Percentiles rank a stretch among this genome's conserved stretches.
phyloP scores from a whole-genome alignment of 2,113 vertebrate genomes.

The Callipepla californica region DNA sequence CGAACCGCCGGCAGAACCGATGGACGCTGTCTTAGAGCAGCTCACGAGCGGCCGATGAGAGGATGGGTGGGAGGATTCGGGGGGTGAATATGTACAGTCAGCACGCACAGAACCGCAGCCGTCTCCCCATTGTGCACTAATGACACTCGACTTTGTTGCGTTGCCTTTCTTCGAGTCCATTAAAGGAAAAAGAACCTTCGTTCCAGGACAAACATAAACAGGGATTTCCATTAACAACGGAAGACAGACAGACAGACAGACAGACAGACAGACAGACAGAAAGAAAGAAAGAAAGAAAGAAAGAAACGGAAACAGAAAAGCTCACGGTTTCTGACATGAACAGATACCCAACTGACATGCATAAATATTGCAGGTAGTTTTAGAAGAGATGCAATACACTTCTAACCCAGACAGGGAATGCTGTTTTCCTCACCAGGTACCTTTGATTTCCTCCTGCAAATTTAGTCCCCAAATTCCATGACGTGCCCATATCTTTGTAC shows the following conservation, averaged over 20 bases:
- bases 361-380: background rate
- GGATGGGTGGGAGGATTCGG: background rate
- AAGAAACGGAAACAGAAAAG: background rate
- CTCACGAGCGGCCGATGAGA: background rate
- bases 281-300: too few species aligned
- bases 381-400: constrained; percentile 25
- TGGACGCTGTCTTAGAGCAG: constrained; percentile 4
- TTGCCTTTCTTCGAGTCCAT: background rate
- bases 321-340: background rate
- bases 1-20: constrained; percentile 11
- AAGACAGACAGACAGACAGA: background rate
- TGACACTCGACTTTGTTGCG: background rate
- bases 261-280: too few species aligned
- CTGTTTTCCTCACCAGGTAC: background rate
- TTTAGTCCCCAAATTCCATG: background rate
- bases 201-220: background rate
- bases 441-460: constrained; percentile 6
- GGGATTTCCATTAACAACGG: background rate
- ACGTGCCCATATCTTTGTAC: background rate
- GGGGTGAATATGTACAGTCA: constrained; percentile 65
- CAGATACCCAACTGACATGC: constrained; percentile 11
- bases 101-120: constrained; percentile 47
- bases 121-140: constrained; percentile 55
- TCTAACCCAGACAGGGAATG: background rate
- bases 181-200: constrained; percentile 15